Conservation (phyloP, 2,113 vertebrate species). For the Pogonocichla stellata region DNA sequence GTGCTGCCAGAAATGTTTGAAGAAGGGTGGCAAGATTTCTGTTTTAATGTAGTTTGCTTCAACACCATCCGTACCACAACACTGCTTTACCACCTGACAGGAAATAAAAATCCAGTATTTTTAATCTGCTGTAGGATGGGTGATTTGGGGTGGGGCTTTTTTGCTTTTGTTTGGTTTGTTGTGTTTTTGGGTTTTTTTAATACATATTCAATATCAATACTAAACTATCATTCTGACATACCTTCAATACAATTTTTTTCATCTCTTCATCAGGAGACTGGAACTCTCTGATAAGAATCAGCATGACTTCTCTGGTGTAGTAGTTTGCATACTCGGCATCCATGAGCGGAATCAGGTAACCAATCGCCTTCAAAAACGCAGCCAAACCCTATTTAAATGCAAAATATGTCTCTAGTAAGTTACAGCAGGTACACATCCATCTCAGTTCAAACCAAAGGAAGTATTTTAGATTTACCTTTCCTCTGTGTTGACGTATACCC, state of each 20-base stretch:
- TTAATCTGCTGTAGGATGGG: neutral
- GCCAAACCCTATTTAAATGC: slow-evolving; percentile 86
- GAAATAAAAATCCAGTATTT: neutral
- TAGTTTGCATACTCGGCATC: slow-evolving; percentile 99
- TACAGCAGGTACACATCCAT: neutral
- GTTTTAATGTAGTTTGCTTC: slow-evolving; percentile 99
- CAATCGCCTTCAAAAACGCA: slow-evolving; percentile 97
- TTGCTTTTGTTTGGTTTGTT: neutral
- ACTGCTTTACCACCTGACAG: slow-evolving; percentile 95
- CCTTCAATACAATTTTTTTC: slow-evolving; percentile 99
- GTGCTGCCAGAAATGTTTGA: slow-evolving; percentile 99
- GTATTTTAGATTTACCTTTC: slow-evolving; percentile 81
- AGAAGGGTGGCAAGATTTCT: slow-evolving; percentile 97
- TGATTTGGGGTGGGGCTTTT: neutral
- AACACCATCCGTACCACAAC: slow-evolving; percentile 97
- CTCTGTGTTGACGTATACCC: slow-evolving; percentile 97
- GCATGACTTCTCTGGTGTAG: slow-evolving; percentile 98
- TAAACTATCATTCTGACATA: slow-evolving; percentile 25
- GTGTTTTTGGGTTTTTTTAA: neutral
- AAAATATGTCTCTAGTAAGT: neutral
- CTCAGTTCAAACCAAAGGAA: neutral
- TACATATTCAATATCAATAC: neutral
- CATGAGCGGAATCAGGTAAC: slow-evolving; percentile 98
- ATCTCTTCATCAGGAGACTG: slow-evolving; percentile 99
- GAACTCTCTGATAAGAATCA: slow-evolving; percentile 99